Conservation (phyloP, 2,797 vertebrate species). For the Periophthalmus magnuspinnatus region DNA sequence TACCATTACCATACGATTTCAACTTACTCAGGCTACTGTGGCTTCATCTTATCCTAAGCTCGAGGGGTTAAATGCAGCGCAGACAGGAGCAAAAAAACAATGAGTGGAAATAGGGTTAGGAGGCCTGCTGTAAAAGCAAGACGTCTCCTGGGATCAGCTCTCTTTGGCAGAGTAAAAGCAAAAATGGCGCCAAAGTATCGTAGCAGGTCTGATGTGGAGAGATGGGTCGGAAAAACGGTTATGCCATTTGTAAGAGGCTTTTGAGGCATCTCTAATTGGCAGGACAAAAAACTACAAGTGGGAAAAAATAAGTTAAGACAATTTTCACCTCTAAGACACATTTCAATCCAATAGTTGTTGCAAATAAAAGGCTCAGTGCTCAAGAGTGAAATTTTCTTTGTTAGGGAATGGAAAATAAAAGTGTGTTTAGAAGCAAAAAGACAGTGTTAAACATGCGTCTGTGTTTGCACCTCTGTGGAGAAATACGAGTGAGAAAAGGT, state of each 20-base stretch:
- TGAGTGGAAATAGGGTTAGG: slow-evolving; percentile 35
- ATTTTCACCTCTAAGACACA: slow-evolving; percentile 32
- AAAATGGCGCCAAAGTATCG: slow-evolving; percentile 24
- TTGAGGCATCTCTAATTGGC: slow-evolving; percentile 49
- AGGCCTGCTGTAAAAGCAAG: slow-evolving; percentile 28
- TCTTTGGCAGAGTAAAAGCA: slow-evolving; percentile 20
- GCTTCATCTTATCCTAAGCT: slow-evolving; percentile 20
- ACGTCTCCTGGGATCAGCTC: slow-evolving; percentile 32
- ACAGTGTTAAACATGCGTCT: slow-evolving; percentile 40
- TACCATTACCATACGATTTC: slow-evolving; percentile 54
- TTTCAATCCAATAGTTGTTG: slow-evolving; percentile 48
- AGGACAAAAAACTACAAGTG: slow-evolving; percentile 34
- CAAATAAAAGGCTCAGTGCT: slow-evolving; percentile 48
- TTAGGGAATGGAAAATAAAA: slow-evolving; percentile 47
- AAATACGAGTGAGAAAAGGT: slow-evolving; percentile 38
- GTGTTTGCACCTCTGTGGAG: slow-evolving; percentile 56
- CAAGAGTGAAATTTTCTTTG: slow-evolving; percentile 47
- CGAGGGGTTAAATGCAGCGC: slow-evolving; percentile 20
- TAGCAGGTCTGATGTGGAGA: slow-evolving; percentile 33
- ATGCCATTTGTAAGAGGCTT: slow-evolving; percentile 44
- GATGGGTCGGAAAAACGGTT: slow-evolving; percentile 46
- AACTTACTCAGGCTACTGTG: slow-evolving; percentile 42
- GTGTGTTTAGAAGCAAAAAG: slow-evolving; percentile 47
- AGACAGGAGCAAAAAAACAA: slow-evolving; percentile 15
- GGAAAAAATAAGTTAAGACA: slow-evolving; percentile 19